These are phyloP conservation scores for Arnoldichthys spilopterus DNA, from an alignment of 2,797 vertebrate genomes.

Conservation along the genomic window DNA sequence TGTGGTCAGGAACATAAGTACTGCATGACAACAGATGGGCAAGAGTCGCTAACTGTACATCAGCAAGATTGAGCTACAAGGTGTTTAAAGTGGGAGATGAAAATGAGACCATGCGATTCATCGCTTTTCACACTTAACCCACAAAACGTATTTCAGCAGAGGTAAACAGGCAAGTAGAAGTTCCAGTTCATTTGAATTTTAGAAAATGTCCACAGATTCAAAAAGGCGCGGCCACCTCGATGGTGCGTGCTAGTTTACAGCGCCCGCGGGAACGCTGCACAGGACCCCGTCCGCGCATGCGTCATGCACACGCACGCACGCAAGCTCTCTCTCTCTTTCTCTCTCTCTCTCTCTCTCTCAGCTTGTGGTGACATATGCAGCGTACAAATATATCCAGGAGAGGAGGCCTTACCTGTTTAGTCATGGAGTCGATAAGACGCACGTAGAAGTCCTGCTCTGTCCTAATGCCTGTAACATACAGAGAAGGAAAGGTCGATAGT, in stretches of 20 bases:
- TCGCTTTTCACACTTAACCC: too few relatives aligned
- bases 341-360: too few relatives aligned
- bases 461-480: constrained; percentile 79
- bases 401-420: constrained; percentile 82
- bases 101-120: background rate
- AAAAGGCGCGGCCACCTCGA: background rate
- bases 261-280: too few relatives aligned
- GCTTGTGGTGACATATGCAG: constrained; percentile 37
- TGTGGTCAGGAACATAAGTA: background rate
- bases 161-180: background rate
- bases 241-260: too few relatives aligned
- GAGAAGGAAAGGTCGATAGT: background rate
- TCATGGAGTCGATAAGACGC: constrained; percentile 94
- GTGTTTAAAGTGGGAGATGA: too few relatives aligned
- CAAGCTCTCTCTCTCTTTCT: too few relatives aligned
- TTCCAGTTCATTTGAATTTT: too few relatives aligned
- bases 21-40: background rate
- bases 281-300: background rate
- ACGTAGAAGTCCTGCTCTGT: constrained; percentile 97
- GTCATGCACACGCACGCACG: background rate
- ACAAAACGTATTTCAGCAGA: background rate
- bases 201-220: too few relatives aligned
- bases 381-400: constrained; percentile 12
- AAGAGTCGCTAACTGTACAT: background rate
- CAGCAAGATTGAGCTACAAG: background rate